phyloP scores from a whole-genome alignment of 2,797 vertebrate genomes.

The Hydrocynus forskahlii region DNA sequence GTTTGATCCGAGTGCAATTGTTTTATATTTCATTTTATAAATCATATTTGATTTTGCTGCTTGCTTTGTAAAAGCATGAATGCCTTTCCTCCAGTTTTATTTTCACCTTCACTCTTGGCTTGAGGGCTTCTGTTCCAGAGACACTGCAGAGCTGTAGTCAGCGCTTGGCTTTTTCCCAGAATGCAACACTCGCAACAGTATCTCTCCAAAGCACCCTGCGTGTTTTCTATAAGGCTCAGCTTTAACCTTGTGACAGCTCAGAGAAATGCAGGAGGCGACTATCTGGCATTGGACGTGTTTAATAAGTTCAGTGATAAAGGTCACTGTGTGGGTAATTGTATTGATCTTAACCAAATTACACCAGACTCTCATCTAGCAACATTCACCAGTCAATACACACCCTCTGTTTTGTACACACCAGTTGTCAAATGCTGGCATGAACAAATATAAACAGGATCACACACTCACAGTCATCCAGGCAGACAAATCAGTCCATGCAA shows the following conservation, averaged over 20 bases:
- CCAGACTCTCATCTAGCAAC: too few species aligned
- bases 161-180: not conserved
- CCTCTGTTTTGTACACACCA: not conserved
- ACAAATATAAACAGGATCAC: not conserved
- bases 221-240: not conserved
- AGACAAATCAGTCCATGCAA: not conserved
- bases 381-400: constrained; percentile 3
- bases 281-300: constrained; percentile 7
- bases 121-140: not conserved
- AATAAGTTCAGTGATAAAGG: not conserved
- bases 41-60: not conserved
- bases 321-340: not conserved
- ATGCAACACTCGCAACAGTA: not conserved
- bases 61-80: not conserved
- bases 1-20: not conserved
- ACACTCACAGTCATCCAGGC: not conserved
- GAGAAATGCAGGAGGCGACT: not conserved
- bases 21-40: too few species aligned
- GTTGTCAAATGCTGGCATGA: not conserved
- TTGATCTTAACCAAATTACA: constrained; percentile 1
- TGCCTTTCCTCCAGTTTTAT: not conserved
- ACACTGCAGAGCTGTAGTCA: not conserved
- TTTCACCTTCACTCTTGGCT: constrained; percentile 7
- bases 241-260: not conserved
- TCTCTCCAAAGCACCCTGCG: not conserved